Base-by-base conservation (phyloP, 1,140 invertebrate genomes). In the Bombus vancouverensis region DNA sequence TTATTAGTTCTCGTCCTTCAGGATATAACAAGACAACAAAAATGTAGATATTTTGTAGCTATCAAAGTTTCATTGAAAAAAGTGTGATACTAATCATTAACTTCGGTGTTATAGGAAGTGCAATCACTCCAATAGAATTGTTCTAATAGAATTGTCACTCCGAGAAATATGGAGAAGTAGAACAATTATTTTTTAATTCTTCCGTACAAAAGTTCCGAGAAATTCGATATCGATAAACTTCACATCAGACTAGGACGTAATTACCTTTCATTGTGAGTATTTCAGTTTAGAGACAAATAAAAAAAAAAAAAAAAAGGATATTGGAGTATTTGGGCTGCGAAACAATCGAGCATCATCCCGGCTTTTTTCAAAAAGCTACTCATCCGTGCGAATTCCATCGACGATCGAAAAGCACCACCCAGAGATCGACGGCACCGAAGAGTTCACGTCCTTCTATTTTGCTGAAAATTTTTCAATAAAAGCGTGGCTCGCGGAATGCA, bases 381-480 rank as follows among this genome's bases (percentile, higher is more conserved):
- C 37, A 25, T 39, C 57, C 75, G 18, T 34, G 5, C 12, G 57
- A 39, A 34, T 68, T 70, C 65, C 42, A 37, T 68, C 42, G 25
- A 18, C 78, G 32, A 47, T 70, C 65, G 65, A 66, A 79, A 79
- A 34, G 62, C 78, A 53, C 66, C 13, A 39, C 12, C 59, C n/a
- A 18, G n/a, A 44, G 44, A 53, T 70, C 42, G 44, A 76, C 22
- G 25, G 32, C 34, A 28, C 22, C 59, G 53, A 53, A 76, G 47
- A 44, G 37, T 39, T 78, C 59, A 32, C 32, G 39, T 65, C 39
- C 13, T 42, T 9, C 10, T 25, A 13, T 57, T 80, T 32, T 80
- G n/a, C 22, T 47, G 9, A 12, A 80, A 68, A 70, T 53, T 70
- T 80, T 80, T 53, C 75, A 53, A 70, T 70, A 80, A 80, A 70